Evolutionary conservation across 2,888 invertebrate genomes (phyloP).

Genomic region (Synergus japonicus): DNA sequence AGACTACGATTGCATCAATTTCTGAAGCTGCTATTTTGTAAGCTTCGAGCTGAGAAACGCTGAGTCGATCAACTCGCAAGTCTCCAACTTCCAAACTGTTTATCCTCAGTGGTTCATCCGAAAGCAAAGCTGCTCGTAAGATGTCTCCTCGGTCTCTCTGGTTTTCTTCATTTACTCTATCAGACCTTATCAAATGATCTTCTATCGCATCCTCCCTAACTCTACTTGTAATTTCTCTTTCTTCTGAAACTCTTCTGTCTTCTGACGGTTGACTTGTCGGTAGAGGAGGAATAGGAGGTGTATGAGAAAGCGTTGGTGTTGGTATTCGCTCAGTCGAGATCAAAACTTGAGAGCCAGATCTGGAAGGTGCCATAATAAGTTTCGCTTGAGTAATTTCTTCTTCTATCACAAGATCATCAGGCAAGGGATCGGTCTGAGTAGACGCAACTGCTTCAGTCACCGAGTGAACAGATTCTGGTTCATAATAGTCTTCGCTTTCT

Average conservation of each 20-base stretch:
- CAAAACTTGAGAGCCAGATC: slow-evolving; percentile 71
- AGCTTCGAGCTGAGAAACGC: slow-evolving; percentile 88
- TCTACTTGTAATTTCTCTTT: slow-evolving; percentile 47
- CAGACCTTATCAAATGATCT: slow-evolving; percentile 33
- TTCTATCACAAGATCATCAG: slow-evolving; percentile 83
- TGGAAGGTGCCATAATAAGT: slow-evolving; percentile 70
- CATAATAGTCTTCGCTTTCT: slow-evolving; percentile 45
- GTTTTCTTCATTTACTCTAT: slow-evolving; percentile 48
- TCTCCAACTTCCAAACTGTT: slow-evolving; percentile 85
- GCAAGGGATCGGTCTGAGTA: slow-evolving; percentile 91
- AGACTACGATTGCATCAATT: slow-evolving; percentile 86
- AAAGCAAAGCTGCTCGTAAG: slow-evolving; percentile 60
- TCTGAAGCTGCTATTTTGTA: slow-evolving; percentile 89
- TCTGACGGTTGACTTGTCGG: slow-evolving; percentile 49
- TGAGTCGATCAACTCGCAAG: slow-evolving; percentile 88
- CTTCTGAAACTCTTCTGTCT: slow-evolving; percentile 11
- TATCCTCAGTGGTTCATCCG: slow-evolving; percentile 77
- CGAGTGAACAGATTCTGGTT: slow-evolving; percentile 63
- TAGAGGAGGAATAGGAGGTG: slow-evolving; percentile 66
- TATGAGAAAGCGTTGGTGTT: slow-evolving; percentile 60
- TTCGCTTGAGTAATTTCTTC: slow-evolving; percentile 74
- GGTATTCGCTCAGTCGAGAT: slow-evolving; percentile 73
- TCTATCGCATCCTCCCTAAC: neutral
- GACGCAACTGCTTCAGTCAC: slow-evolving; percentile 85
- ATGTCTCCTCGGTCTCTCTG: slow-evolving; percentile 47